A percentile compares a stretch with the other conserved stretches of the same genome.
phyloP scores from a whole-genome alignment of 2,888 invertebrate genomes.

The Selenia dentaria region DNA sequence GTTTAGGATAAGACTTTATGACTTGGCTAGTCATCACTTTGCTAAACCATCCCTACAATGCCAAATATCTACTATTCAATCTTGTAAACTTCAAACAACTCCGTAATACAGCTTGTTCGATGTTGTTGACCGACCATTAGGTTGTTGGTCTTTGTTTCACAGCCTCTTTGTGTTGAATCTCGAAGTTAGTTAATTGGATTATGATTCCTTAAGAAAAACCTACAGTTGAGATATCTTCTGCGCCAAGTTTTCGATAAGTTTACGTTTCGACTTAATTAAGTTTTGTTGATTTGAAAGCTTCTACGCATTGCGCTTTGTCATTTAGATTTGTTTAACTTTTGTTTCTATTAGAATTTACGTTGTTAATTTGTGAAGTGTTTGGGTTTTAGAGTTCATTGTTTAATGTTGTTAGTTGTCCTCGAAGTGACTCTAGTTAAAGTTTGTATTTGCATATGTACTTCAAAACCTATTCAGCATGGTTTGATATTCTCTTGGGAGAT shows the following conservation, averaged over 20 bases:
- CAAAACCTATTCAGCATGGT: no score
- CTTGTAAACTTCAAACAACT: constrained; percentile 1
- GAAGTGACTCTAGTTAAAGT: no score
- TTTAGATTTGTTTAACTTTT: constrained; percentile 21
- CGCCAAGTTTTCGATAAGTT: constrained; percentile 36
- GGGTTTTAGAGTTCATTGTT: not conserved
- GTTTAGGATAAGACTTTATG: no score
- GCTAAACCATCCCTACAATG: no score
- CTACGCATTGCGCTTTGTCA: constrained; percentile 32
- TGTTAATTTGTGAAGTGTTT: constrained; percentile 14
- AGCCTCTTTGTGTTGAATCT: constrained; percentile 42
- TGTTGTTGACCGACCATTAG: constrained; percentile 13
- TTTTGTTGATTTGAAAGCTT: constrained; percentile 47
- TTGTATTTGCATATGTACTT: no score
- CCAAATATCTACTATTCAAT: not conserved
- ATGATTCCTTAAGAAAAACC: constrained; percentile 53
- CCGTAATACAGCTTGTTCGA: constrained; percentile 1
- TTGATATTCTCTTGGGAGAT: no score
- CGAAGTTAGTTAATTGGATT: constrained; percentile 53
- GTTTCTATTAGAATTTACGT: constrained; percentile 18
- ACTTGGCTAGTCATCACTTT: no score
- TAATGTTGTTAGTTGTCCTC: no score
- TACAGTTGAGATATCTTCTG: constrained; percentile 40
- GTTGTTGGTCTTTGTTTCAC: constrained; percentile 34
- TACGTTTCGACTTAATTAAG: constrained; percentile 52